phyloP scores from a whole-genome alignment of 2,113 vertebrate genomes.

The Geococcyx californianus region DNA sequence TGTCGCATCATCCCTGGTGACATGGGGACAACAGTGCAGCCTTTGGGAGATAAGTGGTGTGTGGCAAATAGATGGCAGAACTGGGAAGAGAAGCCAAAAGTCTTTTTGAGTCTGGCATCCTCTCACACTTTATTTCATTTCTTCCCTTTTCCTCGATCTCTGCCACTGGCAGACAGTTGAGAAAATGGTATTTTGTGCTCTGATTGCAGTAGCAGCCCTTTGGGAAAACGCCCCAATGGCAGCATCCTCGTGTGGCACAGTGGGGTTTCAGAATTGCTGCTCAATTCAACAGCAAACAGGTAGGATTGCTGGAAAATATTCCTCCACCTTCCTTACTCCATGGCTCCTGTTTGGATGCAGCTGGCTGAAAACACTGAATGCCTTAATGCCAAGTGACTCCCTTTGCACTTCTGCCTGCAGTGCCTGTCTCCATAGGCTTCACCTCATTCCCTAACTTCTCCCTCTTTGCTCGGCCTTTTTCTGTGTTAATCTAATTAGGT shows the following conservation, averaged over 20 bases:
- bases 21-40: not conserved
- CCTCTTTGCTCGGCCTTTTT: not conserved
- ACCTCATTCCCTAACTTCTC: fast-evolving
- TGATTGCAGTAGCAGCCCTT: not conserved
- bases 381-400: not conserved
- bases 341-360: not conserved
- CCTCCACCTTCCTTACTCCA: not conserved
- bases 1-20: constrained; percentile 26
- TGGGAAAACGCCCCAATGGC: fast-evolving
- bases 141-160: not conserved
- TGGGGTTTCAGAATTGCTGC: not conserved
- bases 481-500: not conserved
- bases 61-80: not conserved
- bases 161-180: not conserved
- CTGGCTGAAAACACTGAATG: not conserved
- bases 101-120: not conserved
- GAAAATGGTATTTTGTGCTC: not conserved
- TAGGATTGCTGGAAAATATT: not conserved
- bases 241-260: fast-evolving
- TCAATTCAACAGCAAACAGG: fast-evolving
- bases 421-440: not conserved
- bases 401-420: not conserved
- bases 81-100: not conserved
- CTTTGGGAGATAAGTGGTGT: not conserved
- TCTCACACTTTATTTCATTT: not conserved